A percentile compares a stretch with the other conserved stretches of the same genome.
Conservation (phyloP, 2,888 invertebrate genomes). For the Clostera curtula region DNA sequence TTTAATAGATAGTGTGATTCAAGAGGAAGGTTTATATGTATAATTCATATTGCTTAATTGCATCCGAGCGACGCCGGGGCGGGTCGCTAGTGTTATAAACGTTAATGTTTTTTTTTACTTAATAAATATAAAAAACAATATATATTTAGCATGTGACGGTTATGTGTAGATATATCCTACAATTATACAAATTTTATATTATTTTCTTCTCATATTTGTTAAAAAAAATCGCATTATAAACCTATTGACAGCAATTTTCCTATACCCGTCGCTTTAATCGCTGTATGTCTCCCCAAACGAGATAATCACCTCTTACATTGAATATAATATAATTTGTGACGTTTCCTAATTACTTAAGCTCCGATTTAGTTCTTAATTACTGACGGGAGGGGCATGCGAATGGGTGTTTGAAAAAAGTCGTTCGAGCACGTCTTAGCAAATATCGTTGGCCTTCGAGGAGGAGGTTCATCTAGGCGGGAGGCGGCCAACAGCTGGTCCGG, state of each 20-base stretch:
- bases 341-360: slow-evolving; percentile 42
- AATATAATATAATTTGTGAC: slow-evolving; percentile 30
- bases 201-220: no score
- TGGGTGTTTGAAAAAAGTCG: slow-evolving; percentile 45
- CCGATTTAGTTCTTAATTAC: slow-evolving; percentile 45
- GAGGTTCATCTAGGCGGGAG: slow-evolving; percentile 55
- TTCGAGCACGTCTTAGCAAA: slow-evolving; percentile 50
- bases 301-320: slow-evolving; percentile 26
- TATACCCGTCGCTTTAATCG: slow-evolving; percentile 21
- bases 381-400: slow-evolving; percentile 33
- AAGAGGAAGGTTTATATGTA: no score
- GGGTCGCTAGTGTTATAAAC: no score
- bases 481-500: slow-evolving; percentile 62
- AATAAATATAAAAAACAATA: no score
- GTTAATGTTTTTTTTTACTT: no score
- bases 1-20: no score
- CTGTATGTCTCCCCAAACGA: slow-evolving; percentile 21
- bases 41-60: no score
- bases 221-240: no score
- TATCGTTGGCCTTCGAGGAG: slow-evolving; percentile 46
- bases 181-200: no score
- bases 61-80: no score
- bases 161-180: no score
- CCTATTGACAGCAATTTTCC: slow-evolving; percentile 11
- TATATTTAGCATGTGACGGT: no score